phyloP scores from a whole-genome alignment of 2,888 invertebrate species.

The Venusia cambrica region DNA sequence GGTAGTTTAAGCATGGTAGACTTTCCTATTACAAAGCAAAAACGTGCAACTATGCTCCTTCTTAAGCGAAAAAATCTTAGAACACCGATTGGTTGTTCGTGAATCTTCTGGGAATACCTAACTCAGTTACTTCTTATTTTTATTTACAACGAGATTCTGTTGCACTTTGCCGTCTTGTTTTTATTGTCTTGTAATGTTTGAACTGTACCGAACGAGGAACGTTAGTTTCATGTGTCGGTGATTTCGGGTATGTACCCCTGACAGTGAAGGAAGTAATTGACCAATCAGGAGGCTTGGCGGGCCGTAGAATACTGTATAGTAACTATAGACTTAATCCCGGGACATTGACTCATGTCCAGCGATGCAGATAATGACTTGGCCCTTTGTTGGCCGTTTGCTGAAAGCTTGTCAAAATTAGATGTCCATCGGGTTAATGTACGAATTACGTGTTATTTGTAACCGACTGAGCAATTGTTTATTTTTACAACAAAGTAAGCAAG shows the following conservation, averaged over 20 bases:
- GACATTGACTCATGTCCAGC: constrained; percentile 47
- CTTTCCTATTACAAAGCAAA: constrained; percentile 12
- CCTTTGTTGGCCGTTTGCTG: constrained; percentile 52
- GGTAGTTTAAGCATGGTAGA: no score
- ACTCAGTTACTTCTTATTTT: constrained; percentile 24
- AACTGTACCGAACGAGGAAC: constrained; percentile 27
- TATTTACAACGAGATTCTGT: constrained; percentile 21
- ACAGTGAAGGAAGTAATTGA: constrained; percentile 42
- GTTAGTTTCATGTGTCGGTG: constrained; percentile 27
- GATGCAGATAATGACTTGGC: constrained; percentile 58
- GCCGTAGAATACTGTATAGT: constrained; percentile 25
- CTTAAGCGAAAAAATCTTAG: constrained; percentile 18
- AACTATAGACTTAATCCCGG: constrained; percentile 34
- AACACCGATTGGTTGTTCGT: constrained; percentile 25
- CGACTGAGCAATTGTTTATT: neutral
- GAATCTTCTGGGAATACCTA: constrained; percentile 29
- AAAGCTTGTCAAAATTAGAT: constrained; percentile 29
- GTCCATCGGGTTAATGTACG: constrained; percentile 14
- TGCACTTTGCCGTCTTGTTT: constrained; percentile 25
- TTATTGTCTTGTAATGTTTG: constrained; percentile 16
- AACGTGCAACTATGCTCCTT: constrained; percentile 24
- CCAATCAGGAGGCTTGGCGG: constrained; percentile 29
- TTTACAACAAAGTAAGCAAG: no score
- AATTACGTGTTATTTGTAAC: constrained; percentile 19
- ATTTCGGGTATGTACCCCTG: constrained; percentile 43